These are phyloP conservation scores for Benthosema pterotum DNA, from an alignment of 2,797 vertebrate species.

Conservation along the genomic window DNA sequence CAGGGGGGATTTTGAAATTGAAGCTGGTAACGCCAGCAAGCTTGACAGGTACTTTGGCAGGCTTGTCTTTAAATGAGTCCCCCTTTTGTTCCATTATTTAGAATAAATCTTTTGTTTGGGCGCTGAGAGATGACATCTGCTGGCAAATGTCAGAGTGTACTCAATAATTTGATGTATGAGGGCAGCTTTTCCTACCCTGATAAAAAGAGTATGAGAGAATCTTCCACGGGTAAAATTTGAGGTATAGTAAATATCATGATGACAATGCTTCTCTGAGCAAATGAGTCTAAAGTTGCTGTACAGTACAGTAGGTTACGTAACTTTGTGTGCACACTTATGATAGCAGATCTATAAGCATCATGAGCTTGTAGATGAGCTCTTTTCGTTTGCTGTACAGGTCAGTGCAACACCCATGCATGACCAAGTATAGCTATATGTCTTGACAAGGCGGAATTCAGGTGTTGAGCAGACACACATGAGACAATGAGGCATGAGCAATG, in stretches of 20 bases:
- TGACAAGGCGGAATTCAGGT: constrained; percentile 13
- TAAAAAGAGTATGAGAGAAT: constrained; percentile 51
- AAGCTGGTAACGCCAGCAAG: not conserved
- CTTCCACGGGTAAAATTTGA: constrained; percentile 27
- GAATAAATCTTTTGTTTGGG: constrained; percentile 14
- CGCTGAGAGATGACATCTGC: constrained; percentile 28
- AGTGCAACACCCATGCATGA: too few species aligned
- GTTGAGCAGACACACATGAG: constrained; percentile 9
- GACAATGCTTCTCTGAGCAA: constrained; percentile 13
- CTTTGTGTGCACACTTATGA: too few species aligned
- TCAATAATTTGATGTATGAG: constrained; percentile 35
- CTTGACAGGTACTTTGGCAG: too few species aligned
- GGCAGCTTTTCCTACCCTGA: constrained; percentile 27
- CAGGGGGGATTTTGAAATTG: too few species aligned
- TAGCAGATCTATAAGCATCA: too few species aligned
- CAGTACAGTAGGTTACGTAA: too few species aligned
- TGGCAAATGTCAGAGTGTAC: constrained; percentile 3
- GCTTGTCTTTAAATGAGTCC: not conserved
- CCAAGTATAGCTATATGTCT: too few species aligned
- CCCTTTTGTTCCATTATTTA: constrained; percentile 10
- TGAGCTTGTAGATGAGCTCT: too few species aligned
- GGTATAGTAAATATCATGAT: constrained; percentile 50
- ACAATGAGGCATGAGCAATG: constrained; percentile 25
- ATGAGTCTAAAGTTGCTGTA: constrained; percentile 18
- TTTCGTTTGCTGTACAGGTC: too few species aligned